Conservation (phyloP, 2,113 vertebrate species). For the Tupaia tana region DNA sequence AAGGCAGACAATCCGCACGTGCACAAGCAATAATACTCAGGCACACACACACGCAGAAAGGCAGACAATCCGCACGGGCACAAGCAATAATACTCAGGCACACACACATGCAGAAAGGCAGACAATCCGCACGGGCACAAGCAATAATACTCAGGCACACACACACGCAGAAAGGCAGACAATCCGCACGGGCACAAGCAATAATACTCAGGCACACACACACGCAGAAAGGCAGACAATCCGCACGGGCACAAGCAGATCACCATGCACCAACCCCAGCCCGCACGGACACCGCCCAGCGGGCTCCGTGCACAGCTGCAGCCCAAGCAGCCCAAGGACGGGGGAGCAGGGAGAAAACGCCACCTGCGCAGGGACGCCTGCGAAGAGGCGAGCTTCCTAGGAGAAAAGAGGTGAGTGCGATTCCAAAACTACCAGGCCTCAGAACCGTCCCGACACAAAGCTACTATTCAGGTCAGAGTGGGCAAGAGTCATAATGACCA, state of each 20-base stretch:
- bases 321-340: neutral
- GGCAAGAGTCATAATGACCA: neutral
- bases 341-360: neutral
- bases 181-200: too few relatives aligned
- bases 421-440: neutral
- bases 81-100: too few relatives aligned
- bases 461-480: neutral
- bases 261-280: neutral
- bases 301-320: neutral
- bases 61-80: too few relatives aligned
- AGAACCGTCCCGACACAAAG: neutral
- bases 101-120: too few relatives aligned
- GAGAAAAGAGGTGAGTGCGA: neutral
- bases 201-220: neutral
- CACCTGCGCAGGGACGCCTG: too few relatives aligned
- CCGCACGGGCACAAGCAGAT: neutral
- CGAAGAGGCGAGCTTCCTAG: neutral
- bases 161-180: too few relatives aligned
- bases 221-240: too few relatives aligned
- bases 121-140: too few relatives aligned
- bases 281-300: neutral
- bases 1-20: accelerated
- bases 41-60: too few relatives aligned
- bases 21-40: too few relatives aligned
- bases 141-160: too few relatives aligned